Evolutionary conservation across 2,113 vertebrate species (phyloP), one percentile per base, ranked within the genome.

Genomic region (Melanerpes formicivorus): DNA sequence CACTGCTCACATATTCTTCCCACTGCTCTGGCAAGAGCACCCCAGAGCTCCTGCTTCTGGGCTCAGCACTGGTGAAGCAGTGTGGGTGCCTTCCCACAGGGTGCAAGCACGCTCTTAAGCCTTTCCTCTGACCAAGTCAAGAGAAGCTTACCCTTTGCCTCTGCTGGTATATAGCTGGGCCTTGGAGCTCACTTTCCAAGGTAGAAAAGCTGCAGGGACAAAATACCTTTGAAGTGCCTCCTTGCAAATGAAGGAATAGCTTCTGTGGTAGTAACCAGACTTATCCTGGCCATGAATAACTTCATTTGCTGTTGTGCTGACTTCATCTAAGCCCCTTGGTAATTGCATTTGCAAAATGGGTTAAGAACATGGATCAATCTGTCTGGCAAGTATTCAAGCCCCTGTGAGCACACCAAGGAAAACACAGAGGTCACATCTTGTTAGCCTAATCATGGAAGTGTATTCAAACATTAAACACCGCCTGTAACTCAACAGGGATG

Each of bases 261-360:
- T 76, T 83, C 55, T 52, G 56, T 84, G 70, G 85, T 50, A 93
- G 80, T 80, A 69, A 73, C 87, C 34, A 88, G 85, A 81, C 74
- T 86, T 84, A 66, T 71, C 42, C 66, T 75, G 76, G 34, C 73
- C 48, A 52, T 44, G 52, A 86, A 88, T 59, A 93, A 81, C 54
- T 78, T 69, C 48, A 48, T 95, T 96, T 93, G 91, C 66, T 88
- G 83, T 93, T 91, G 81, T 85, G 65, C 50, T 88, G 92, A 78
- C 65, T 95, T 94, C 66, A 76, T 84, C 64, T 96, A 89, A 96
- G 91, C 69, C 40, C 65, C 73, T 66, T 44, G 37, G 67, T 92
- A 95, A 95, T 22, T 96, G 81, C 81, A 95, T 95, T 96, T 94
- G 74, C 55, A 94, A 93, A 95, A 92, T 62, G 76, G 73, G 73